Base-by-base conservation (phyloP, 2,113 vertebrate species). In the Menidia beryllina region DNA sequence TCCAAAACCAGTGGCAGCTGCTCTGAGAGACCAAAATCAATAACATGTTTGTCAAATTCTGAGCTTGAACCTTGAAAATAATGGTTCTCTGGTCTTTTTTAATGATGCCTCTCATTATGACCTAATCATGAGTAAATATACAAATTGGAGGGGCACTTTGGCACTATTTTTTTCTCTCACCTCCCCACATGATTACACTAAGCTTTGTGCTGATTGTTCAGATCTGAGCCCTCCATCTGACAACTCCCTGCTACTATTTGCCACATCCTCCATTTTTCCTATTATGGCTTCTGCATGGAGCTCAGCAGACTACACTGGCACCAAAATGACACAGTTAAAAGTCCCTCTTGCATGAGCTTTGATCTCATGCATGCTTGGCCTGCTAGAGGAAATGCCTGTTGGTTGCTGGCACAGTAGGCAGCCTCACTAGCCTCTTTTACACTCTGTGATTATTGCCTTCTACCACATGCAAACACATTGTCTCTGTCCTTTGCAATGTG, bases 351-450 rank as follows among this genome's bases (percentile, higher is more conserved):
- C 66, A 67, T 49, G 60, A 50, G 71, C 90, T 90, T 92, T 91
- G 83, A 91, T 89, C 77, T 88, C 30, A 24, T 78, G 72, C 72
- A 85, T 69, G 79, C 77, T 84, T 74, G 80, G 27, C 48, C 84
- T 82, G 63, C 60, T 60, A 41, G 61, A 85, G 85, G 85, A 91
- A 90, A 88, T 89, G 78, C 81, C 69, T 86, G 55, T 62, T 84
- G 77, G 61, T 74, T 83, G 65, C 54, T 75, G 73, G 71, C 89
- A 77, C 45, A 88, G 86, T 81, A 71, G 76, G 89, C 77, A 79
- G 74, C 75, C 85, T 34, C 72, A 67, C 68, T 86, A 82, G 27
- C 47, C 41, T 15, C 60, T 74, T 60, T 77, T 49, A 19, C 67
- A 4, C 20, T 26, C 55, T 53, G 75, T 86, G 47, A 77, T 83